A percentile compares a stretch with the other conserved stretches of the same genome.
Evolutionary conservation across 64 coral and sea anemone genomes (phyloP).

Genomic region (Porites lutea): DNA sequence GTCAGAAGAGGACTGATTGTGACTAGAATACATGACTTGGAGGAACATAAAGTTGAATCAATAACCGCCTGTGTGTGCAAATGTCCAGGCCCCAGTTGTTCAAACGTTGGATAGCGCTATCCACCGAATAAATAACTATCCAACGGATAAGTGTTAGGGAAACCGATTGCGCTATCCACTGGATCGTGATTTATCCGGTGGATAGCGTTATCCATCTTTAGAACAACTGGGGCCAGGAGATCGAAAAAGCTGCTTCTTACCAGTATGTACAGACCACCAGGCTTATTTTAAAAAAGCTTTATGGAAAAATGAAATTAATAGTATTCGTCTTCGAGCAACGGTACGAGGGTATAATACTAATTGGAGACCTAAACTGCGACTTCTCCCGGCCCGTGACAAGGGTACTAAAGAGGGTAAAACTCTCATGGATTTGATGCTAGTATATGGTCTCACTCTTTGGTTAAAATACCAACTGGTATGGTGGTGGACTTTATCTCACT

Average conservation of each 20-base stretch:
- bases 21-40: too few species aligned
- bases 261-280: slow-evolving; percentile 58
- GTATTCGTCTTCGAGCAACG: slow-evolving; percentile 18
- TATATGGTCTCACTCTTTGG: too few species aligned
- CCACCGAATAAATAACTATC: not conserved
- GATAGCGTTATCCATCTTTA: too few species aligned
- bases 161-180: too few species aligned
- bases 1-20: slow-evolving; percentile 32
- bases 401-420: not conserved
- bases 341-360: not conserved
- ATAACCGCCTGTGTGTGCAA: slow-evolving; percentile 21
- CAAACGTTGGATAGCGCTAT: too few species aligned
- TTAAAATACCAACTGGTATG: too few species aligned
- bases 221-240: not conserved
- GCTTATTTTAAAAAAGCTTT: not conserved
- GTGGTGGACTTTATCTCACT: too few species aligned
- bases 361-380: too few species aligned
- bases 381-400: not conserved
- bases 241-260: not conserved
- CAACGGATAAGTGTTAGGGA: too few species aligned
- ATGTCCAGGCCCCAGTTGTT: not conserved
- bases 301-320: slow-evolving; percentile 34
- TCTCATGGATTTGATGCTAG: not conserved
- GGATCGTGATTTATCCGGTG: too few species aligned
- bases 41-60: slow-evolving; percentile 3